Percentiles rank a stretch among this genome's conserved stretches.
phyloP scores from a whole-genome alignment of 2,797 vertebrate species.

The Eulemur coronatus region DNA sequence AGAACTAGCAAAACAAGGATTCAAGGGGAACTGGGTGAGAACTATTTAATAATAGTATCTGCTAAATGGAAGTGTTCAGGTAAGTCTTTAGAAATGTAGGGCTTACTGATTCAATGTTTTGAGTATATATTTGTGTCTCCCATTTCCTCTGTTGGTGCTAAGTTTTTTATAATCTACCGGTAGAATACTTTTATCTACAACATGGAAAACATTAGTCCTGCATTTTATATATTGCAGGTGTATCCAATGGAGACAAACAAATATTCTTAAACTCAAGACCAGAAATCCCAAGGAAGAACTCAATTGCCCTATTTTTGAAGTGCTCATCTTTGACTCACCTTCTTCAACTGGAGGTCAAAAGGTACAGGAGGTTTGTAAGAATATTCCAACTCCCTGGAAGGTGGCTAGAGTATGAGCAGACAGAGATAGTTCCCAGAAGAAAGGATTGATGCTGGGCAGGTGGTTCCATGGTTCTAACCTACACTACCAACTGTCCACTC shows the following conservation, averaged over 20 bases:
- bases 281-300: not conserved
- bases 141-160: not conserved
- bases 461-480: not conserved
- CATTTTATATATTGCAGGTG: not conserved
- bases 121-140: not conserved
- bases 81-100: not conserved
- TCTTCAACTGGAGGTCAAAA: not conserved
- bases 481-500: not conserved
- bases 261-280: not conserved
- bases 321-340: not conserved
- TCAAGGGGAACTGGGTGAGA: not conserved
- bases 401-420: not conserved
- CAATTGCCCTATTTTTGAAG: not conserved
- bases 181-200: not conserved
- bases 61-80: not conserved
- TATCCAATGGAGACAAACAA: not conserved
- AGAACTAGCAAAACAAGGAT: not conserved
- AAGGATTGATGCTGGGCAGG: accelerated
- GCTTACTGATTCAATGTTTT: not conserved
- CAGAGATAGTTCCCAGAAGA: not conserved
- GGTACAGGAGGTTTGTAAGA: not conserved
- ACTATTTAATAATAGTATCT: not conserved
- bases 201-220: not conserved
- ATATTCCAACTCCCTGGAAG: accelerated
- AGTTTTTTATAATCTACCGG: not conserved